Base-by-base conservation (phyloP, 2,888 invertebrate genomes). In the Apamea crenata region DNA sequence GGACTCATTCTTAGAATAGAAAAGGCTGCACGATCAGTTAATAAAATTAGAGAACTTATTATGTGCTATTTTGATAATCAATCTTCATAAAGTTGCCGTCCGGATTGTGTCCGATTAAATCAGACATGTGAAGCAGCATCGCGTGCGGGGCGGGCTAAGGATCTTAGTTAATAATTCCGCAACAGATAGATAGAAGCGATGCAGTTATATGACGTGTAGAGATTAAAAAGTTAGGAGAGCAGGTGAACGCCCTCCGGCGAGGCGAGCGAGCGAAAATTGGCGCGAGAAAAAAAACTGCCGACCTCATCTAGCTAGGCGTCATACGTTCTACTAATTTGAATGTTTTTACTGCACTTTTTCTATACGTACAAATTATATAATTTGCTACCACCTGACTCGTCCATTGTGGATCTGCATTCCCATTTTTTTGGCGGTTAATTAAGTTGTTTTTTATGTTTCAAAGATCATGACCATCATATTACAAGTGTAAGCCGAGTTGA, bases 211-310 rank as follows among this genome's bases (percentile, higher is more conserved):
- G 90, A 90, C 91, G 91, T 92, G 90, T 90, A 90, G 82, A 91
- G 91, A 93, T 93, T 91, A 91, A 92, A 93, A 90, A 87, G 89
- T 89, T 83, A 81, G 74, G 80, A 88, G 88, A 82, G 82, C 87
- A 90, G 93, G 93, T 93, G 91, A 93, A 94, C 88, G 94, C 83
- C 93, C 94, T 77, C 73, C 79, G 81, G 82, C 82, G 88, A 83
- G 81, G 81, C 85, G 72, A 77, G 85, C 81, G 84, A 87, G 88
- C 88, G 83, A 91, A 91, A 90, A 91, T 91, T 90, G 71, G 65
- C 89, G 87, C 89, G 81, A 86, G 82, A 73, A 85, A 82, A 83
- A 85, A 82, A 85, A 78, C 53, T 75, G 86, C 87, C 86, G 89
- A 88, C 89, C 87, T 88, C 85, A 78, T 81, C 77, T 77, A 77